A percentile compares a stretch with the other conserved stretches of the same genome.
phyloP scores from a whole-genome alignment of 2,888 invertebrate species.

The Cataglyphis rosenhaueri region DNA sequence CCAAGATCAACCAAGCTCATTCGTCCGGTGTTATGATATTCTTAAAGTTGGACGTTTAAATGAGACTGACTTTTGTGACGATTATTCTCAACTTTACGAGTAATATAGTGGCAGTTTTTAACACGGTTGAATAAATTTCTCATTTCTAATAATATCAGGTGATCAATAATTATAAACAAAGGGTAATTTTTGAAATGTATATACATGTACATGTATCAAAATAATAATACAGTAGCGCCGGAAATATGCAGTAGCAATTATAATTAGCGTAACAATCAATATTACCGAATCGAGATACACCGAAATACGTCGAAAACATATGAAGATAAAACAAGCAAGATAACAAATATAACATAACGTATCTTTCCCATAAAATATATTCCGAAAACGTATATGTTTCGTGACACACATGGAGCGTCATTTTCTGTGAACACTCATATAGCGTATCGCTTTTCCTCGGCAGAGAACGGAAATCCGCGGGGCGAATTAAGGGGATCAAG shows the following conservation, averaged over 20 bases:
- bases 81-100: neutral
- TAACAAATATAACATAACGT: slow-evolving; percentile 7
- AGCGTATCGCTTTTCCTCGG: slow-evolving; percentile 11
- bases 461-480: slow-evolving; percentile 33
- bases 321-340: neutral
- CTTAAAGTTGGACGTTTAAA: slow-evolving; percentile 33
- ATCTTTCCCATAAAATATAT: slow-evolving; percentile 19
- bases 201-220: neutral
- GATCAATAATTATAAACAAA: neutral
- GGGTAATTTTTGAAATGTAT: neutral
- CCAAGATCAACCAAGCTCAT: slow-evolving; percentile 28
- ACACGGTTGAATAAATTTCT: neutral
- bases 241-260: neutral
- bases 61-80: neutral
- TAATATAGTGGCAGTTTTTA: neutral
- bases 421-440: slow-evolving; percentile 33
- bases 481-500: slow-evolving; percentile 54
- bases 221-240: neutral
- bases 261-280: neutral
- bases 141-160: neutral
- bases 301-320: neutral
- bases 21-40: slow-evolving; percentile 13
- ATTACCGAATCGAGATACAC: neutral
- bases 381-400: slow-evolving; percentile 3
- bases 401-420: slow-evolving; percentile 4